Conservation (phyloP, 2,888 invertebrate genomes). For the Hoplodrina blanda region DNA sequence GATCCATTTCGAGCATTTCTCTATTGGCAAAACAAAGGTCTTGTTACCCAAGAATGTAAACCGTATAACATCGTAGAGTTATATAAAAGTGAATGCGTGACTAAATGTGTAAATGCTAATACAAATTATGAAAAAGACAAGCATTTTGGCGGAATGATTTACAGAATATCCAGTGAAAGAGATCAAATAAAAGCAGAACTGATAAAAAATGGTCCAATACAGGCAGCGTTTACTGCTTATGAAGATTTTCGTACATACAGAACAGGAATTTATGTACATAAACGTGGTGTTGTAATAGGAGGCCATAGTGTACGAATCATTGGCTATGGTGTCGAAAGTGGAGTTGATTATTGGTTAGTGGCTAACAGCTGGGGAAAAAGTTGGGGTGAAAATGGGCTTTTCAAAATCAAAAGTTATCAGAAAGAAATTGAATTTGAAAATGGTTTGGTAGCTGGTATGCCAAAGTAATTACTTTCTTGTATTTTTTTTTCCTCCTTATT, state of each 20-base stretch:
- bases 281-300: rapidly evolving
- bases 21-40: slow-evolving; percentile 8
- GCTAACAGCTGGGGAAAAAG: slow-evolving; percentile 37
- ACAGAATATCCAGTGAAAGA: not conserved
- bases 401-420: slow-evolving; percentile 23
- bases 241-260: no score
- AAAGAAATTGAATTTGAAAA: slow-evolving; percentile 8
- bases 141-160: not conserved
- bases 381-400: slow-evolving; percentile 38
- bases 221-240: not conserved
- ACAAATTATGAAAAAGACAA: slow-evolving; percentile 2
- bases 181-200: slow-evolving; percentile 23
- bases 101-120: slow-evolving; percentile 3
- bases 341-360: slow-evolving; percentile 39
- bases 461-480: not conserved
- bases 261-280: slow-evolving; percentile 33
- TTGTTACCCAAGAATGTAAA: slow-evolving; percentile 1
- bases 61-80: not conserved
- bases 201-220: slow-evolving; percentile 41
- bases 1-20: not conserved
- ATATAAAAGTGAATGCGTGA: not conserved
- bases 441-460: slow-evolving; percentile 7
- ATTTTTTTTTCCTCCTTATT: no score
- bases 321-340: slow-evolving; percentile 46
- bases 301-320: slow-evolving; percentile 36